phyloP scores from a whole-genome alignment of 2,888 invertebrate genomes.

The Trisateles emortualis region DNA sequence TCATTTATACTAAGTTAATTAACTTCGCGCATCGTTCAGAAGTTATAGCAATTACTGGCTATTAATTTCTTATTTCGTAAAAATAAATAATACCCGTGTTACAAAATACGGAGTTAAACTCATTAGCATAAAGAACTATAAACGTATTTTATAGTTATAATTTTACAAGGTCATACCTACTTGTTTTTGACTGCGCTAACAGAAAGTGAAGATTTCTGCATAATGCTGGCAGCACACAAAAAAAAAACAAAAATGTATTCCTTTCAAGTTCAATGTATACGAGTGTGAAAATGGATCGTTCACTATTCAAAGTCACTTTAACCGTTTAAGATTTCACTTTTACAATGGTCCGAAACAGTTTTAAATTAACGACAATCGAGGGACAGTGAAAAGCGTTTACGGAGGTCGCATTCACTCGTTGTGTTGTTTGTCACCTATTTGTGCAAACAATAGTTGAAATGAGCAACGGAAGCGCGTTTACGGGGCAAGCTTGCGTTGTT shows the following conservation, averaged over 20 bases:
- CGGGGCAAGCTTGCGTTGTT: slow-evolving; percentile 51
- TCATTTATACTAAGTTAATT: neutral
- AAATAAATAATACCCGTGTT: neutral
- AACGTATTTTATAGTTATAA: neutral
- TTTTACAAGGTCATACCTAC: slow-evolving; percentile 7
- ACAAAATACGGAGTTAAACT: neutral
- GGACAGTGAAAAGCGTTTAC: slow-evolving; percentile 64
- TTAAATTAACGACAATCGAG: slow-evolving; percentile 65
- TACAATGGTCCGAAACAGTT: slow-evolving; percentile 64
- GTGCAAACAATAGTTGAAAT: slow-evolving; percentile 66
- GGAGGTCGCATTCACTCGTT: slow-evolving; percentile 54
- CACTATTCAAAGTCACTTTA: slow-evolving; percentile 46
- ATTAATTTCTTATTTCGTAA: neutral
- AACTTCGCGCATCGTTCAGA: neutral
- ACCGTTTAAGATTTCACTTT: slow-evolving; percentile 70
- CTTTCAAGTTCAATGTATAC: slow-evolving; percentile 31
- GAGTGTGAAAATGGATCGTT: slow-evolving; percentile 48
- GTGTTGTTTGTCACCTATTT: slow-evolving; percentile 65
- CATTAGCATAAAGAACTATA: neutral
- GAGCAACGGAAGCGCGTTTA: slow-evolving; percentile 55
- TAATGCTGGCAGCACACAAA: slow-evolving; percentile 20
- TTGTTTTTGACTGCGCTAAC: neutral
- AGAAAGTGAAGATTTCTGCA: slow-evolving; percentile 12
- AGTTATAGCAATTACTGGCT: neutral
- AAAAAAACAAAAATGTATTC: slow-evolving; percentile 30